These are phyloP conservation scores for Scleropages formosus DNA, from an alignment of 2,797 vertebrate species.

Conservation along the genomic window DNA sequence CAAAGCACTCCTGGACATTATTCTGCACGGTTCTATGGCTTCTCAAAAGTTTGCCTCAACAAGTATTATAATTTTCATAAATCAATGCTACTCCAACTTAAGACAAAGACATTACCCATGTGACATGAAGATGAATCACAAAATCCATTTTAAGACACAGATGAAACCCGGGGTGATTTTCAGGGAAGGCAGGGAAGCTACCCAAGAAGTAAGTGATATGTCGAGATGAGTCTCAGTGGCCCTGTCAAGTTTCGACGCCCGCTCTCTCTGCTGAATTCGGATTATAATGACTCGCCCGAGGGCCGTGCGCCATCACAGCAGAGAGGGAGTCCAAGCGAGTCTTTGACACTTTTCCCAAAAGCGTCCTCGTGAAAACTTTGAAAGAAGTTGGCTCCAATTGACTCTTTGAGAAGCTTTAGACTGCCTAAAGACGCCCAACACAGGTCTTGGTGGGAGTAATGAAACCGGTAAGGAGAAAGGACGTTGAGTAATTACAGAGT, in stretches of 20 bases:
- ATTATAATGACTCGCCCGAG: slow-evolving; percentile 12
- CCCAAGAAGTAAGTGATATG: background rate
- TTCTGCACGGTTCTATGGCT: background rate
- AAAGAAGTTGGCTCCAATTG: background rate
- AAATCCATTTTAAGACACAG: background rate
- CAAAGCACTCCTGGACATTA: background rate
- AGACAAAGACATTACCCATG: slow-evolving; percentile 14
- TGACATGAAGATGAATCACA: slow-evolving; percentile 20
- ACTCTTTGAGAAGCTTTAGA: background rate
- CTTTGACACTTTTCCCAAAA: background rate
- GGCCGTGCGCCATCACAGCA: background rate
- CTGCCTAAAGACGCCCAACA: slow-evolving; percentile 35
- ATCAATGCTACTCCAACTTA: slow-evolving; percentile 23
- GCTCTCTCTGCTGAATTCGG: background rate
- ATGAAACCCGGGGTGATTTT: background rate
- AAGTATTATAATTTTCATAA: slow-evolving; percentile 26
- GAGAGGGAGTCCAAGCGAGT: background rate
- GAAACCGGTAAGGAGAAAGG: slow-evolving; percentile 60
- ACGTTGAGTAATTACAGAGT: slow-evolving; percentile 71
- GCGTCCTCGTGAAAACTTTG: background rate
- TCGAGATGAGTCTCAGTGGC: slow-evolving; percentile 10
- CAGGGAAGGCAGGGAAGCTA: background rate
- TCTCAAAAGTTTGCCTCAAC: slow-evolving; percentile 1
- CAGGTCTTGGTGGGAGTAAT: slow-evolving; percentile 61
- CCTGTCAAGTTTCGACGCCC: background rate